Conservation (phyloP, 2,888 invertebrate genomes). For the Trissolcus japonicus region DNA sequence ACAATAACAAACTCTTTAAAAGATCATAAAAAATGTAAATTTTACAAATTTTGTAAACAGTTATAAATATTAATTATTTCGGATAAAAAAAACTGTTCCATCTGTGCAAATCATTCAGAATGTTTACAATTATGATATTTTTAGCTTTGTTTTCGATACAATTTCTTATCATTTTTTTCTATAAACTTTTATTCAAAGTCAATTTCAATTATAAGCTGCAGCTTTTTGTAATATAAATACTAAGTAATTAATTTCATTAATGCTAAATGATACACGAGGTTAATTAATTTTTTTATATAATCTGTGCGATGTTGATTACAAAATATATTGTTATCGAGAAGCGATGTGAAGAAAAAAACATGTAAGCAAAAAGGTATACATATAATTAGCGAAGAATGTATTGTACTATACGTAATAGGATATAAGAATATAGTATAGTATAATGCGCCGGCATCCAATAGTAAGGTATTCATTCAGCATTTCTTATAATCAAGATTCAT, state of each 20-base stretch:
- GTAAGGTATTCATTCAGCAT: neutral
- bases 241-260: neutral
- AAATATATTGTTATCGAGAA: neutral
- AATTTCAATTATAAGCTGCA: too few species aligned
- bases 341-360: neutral
- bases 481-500: conserved; percentile 6
- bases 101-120: too few species aligned
- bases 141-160: too few species aligned
- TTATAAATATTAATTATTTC: too few species aligned
- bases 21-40: too few species aligned
- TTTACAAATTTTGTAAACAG: too few species aligned
- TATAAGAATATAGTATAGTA: conserved; percentile 2
- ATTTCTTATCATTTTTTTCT: too few species aligned
- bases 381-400: conserved; percentile 8
- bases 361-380: conserved; percentile 3
- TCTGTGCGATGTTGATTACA: neutral
- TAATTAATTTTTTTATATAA: conserved; percentile 16
- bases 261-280: neutral
- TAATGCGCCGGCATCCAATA: conserved; percentile 3
- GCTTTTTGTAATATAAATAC: neutral
- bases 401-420: conserved; percentile 9
- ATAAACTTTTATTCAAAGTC: too few species aligned
- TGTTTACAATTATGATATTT: too few species aligned
- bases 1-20: too few species aligned
- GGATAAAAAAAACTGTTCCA: too few species aligned